Evolutionary conservation across 1,140 invertebrate species (phyloP).

Genomic region (Andricus grossulariae): DNA sequence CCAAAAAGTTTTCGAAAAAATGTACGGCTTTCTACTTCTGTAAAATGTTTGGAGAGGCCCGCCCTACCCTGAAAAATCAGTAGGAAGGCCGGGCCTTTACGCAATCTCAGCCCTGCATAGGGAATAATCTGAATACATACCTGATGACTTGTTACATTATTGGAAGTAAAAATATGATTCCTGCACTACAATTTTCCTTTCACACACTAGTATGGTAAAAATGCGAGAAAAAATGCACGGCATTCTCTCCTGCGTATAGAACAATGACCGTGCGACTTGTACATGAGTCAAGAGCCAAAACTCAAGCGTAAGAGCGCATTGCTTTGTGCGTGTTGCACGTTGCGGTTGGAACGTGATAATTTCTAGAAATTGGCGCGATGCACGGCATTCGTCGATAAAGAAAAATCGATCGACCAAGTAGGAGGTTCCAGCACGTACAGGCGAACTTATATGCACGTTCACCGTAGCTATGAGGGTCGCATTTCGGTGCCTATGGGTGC

Average conservation of each 20-base stretch:
- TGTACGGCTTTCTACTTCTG: too few species aligned
- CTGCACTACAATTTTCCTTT: too few species aligned
- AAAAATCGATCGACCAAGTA: constrained; percentile 57
- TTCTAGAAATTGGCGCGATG: constrained; percentile 69
- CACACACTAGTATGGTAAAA: too few species aligned
- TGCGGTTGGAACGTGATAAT: constrained; percentile 63
- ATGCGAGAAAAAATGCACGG: too few species aligned
- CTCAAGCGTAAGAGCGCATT: constrained; percentile 35
- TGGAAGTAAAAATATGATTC: too few species aligned
- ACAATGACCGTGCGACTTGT: not conserved
- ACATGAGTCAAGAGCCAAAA: constrained; percentile 9
- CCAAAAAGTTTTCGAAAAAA: too few species aligned
- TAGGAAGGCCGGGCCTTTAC: too few species aligned
- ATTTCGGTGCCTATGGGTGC: constrained; percentile 29
- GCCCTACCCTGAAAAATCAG: too few species aligned
- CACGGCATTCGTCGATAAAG: constrained; percentile 63
- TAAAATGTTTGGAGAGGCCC: too few species aligned
- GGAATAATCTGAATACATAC: too few species aligned
- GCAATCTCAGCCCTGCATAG: too few species aligned
- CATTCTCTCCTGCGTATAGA: not conserved
- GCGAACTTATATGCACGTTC: constrained; percentile 5
- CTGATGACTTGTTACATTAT: too few species aligned
- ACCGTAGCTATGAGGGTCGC: constrained; percentile 15
- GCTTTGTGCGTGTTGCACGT: constrained; percentile 56
- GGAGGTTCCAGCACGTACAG: constrained; percentile 31